Evolutionary conservation across 2,888 invertebrate species (phyloP).

Genomic region (Craniophora ligustri): DNA sequence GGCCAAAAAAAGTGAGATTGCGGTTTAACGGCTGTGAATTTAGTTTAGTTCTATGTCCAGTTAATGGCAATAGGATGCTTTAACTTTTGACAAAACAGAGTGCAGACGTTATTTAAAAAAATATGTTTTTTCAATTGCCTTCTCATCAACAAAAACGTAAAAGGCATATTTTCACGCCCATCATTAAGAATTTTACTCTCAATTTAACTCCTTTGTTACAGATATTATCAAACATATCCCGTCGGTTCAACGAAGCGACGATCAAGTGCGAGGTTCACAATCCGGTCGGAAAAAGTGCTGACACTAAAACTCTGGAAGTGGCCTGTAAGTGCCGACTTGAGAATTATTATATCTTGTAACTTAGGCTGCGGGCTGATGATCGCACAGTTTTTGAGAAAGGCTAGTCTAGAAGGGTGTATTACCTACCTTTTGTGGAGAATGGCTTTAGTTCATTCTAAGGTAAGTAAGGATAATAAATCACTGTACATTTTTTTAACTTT

Average conservation of each 20-base stretch:
- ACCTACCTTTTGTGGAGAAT: no score
- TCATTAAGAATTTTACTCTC: not conserved
- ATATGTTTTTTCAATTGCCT: no score
- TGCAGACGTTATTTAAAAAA: no score
- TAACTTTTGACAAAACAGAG: no score
- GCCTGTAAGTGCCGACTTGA: conserved; percentile 92
- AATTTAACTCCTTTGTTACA: conserved; percentile 61
- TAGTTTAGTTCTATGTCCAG: no score
- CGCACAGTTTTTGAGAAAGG: not conserved
- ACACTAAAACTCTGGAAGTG: conserved; percentile 95
- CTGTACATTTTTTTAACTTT: no score
- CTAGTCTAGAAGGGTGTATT: conserved; percentile 4
- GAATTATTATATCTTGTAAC: conserved; percentile 42
- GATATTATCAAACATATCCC: conserved; percentile 93
- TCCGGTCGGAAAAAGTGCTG: conserved; percentile 96
- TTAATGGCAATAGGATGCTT: no score
- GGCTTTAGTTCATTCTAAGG: no score
- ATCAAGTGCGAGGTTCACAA: conserved; percentile 98
- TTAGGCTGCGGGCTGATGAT: conserved; percentile 18
- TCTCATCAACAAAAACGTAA: not conserved
- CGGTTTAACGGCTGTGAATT: no score
- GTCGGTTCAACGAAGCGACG: conserved; percentile 95
- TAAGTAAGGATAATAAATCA: no score
- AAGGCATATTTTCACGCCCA: not conserved
- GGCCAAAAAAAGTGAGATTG: no score